phyloP scores from a whole-genome alignment of 2,797 vertebrate genomes.

The Sandelia bainsii region DNA sequence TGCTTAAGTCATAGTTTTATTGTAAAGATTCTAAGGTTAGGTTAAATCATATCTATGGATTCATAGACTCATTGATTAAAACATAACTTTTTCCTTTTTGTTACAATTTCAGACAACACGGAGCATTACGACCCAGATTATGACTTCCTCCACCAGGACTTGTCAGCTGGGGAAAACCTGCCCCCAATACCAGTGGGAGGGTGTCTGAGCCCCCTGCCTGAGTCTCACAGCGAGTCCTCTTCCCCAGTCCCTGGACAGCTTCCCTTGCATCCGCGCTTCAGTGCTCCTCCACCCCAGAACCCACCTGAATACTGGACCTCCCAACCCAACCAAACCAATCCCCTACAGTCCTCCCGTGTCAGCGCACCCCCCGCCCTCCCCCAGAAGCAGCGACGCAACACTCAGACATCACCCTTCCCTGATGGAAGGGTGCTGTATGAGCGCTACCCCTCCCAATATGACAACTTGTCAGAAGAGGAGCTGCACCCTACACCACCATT shows the following conservation, averaged over 20 bases:
- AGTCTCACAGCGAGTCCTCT: slow-evolving; percentile 91
- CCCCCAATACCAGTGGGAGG: slow-evolving; percentile 85
- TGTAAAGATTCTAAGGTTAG: neutral
- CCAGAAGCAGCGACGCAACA: slow-evolving; percentile 94
- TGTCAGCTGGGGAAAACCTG: slow-evolving; percentile 91
- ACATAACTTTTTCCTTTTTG: slow-evolving; percentile 1
- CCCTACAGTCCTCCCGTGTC: slow-evolving; percentile 51
- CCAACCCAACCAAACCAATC: slow-evolving; percentile 63
- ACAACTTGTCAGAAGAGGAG: slow-evolving; percentile 95
- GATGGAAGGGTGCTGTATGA: slow-evolving; percentile 88
- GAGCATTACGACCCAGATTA: slow-evolving; percentile 98
- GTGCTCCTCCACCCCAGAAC: slow-evolving; percentile 74
- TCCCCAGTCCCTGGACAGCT: slow-evolving; percentile 88
- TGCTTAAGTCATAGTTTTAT: neutral
- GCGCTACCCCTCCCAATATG: slow-evolving; percentile 93
- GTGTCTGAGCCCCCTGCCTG: slow-evolving; percentile 92
- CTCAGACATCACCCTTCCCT: slow-evolving; percentile 80
- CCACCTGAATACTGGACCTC: slow-evolving; percentile 73
- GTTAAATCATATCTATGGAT: neutral
- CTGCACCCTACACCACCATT: slow-evolving; percentile 76
- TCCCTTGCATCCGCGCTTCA: slow-evolving; percentile 85
- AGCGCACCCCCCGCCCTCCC: slow-evolving; percentile 91
- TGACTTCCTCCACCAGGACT: slow-evolving; percentile 98
- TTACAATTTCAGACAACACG: slow-evolving; percentile 74
- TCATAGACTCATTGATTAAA: neutral